Evolutionary conservation across 2,888 invertebrate genomes (phyloP), one percentile per base, ranked within the genome.

Genomic region (Nemotelus pantherinus): DNA sequence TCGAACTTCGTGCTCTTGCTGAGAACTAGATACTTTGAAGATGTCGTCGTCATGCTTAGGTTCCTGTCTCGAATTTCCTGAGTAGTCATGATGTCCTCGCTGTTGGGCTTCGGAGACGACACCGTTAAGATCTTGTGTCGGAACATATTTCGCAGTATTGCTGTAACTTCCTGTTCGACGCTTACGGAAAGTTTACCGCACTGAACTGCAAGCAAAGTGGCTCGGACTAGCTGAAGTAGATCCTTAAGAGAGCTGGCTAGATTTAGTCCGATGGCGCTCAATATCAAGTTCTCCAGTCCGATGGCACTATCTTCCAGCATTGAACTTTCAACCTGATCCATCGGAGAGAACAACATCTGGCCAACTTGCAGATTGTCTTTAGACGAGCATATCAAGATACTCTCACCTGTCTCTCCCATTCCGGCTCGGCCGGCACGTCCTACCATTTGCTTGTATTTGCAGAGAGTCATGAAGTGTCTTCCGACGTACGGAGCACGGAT

Each of bases 341-440:
- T 92, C 67, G 90, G 91, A 25, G 91, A 90, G 81, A 87, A 89
- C 74, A 92, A 85, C 83, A 91, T 88, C 81, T 88, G 88, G 80
- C 87, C 89, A 3, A 91, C 90, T 83, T 89, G 89, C 2, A 84
- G 82, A 79, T 90, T 87, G 82, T 95, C 94, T 50, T 86, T 85
- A 47, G 86, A 86, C 76, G 90, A 89, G 82, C 93, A 92, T 57
- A 98, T 91, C n/a, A 97, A 88, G 84, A 97, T 93, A 85, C 97
- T 96, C 84, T 98, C 97, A 81, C 93, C 96, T 6, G 90, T 89
- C 74, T 91, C 90, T 50, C 94, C 93, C 81, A 95, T 89, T 1
- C 98, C 98, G 0, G 97, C 95, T 79, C 98, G 90, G 0, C 98
- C 98, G 3, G 98, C 98, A 75, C 98, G 89, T 1, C 98, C 98